Base-by-base conservation (phyloP, 2,888 invertebrate genomes). In the Catocala nupta region DNA sequence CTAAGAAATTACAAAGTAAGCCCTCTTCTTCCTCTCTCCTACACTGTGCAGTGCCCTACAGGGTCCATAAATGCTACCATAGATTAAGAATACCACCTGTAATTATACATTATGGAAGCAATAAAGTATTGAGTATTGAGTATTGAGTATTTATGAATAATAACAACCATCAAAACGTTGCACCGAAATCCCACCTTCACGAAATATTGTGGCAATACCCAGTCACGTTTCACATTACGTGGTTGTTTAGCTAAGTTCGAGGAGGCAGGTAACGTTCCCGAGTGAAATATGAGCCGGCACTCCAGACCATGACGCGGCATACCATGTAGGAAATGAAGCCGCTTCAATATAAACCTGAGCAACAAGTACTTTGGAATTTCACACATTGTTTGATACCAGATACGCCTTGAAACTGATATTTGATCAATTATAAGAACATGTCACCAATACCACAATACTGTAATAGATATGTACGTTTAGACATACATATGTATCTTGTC, bases 161-260 rank as follows among this genome's bases (percentile, higher is more conserved):
- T 43, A 10, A 43, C 43, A 12, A 12, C 45, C 1, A 6, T 47
- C 8, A 12, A 16, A 16, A 13, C 9, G 1, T 16, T 16, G 10
- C 7, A 7, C 16, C 47, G 16, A 47, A 47, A 47, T 47, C 13
- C 45, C 0, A 48, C 5, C 33, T 49, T 11, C 5, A 49, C 34
- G n/a, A n/a, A 33, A 49, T 49, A 10, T 13, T 9, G 48, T 25
- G 25, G 8, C n/a, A n/a, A n/a, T 9, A 8, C 5, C 12, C 45
- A 39, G 12, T 16, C 16, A 6, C 8, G 9, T 13, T 25, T 16
- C 16, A 16, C 9, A 47, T 39, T 39, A 10, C 47, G 16, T 16
- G 47, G 9, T 25, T 49, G 33, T 49, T 49, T 25, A 49, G 34
- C 47, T 33, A 33, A 49, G 25, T 49, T 49, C n/a, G 34, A n/a